These are phyloP conservation scores for Toxotes jaculatrix DNA, from an alignment of 2,113 vertebrate genomes.

Conservation along the genomic window DNA sequence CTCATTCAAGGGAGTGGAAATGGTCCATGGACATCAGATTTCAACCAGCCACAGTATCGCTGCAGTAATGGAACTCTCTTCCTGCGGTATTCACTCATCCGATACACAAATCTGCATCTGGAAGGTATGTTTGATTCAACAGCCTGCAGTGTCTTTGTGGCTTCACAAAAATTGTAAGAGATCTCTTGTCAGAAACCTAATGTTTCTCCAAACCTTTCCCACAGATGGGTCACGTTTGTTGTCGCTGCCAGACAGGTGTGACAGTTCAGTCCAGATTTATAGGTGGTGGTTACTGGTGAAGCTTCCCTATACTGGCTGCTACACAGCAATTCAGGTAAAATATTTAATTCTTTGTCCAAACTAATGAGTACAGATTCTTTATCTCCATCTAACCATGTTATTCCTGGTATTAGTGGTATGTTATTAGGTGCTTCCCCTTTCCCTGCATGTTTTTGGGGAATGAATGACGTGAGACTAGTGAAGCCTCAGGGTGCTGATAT, in stretches of 20 bases:
- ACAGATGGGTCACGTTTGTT: background rate
- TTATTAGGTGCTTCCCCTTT: too few species aligned
- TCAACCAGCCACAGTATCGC: slow-evolving; percentile 24
- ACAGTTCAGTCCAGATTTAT: background rate
- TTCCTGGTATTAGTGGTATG: background rate
- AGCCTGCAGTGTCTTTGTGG: background rate
- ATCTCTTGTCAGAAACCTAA: background rate
- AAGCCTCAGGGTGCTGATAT: too few species aligned
- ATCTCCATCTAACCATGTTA: background rate
- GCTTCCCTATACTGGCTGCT: slow-evolving; percentile 13
- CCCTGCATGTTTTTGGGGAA: too few species aligned
- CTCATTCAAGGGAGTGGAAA: background rate
- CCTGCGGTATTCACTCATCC: slow-evolving; percentile 17
- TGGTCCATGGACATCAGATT: background rate
- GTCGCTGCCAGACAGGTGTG: slow-evolving; percentile 6
- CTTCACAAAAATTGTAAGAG: background rate
- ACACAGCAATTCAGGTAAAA: slow-evolving; percentile 9
- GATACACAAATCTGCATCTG: slow-evolving; percentile 21
- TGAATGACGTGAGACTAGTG: too few species aligned
- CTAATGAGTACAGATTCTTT: background rate
- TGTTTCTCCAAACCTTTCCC: background rate
- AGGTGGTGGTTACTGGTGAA: slow-evolving; percentile 32
- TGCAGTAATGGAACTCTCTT: slow-evolving; percentile 28
- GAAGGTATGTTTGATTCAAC: slow-evolving; percentile 5
- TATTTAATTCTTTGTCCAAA: background rate